Evolutionary conservation across 2,888 invertebrate species (phyloP), one percentile per base, ranked within the genome.

Genomic region (Mythimna vitellina): DNA sequence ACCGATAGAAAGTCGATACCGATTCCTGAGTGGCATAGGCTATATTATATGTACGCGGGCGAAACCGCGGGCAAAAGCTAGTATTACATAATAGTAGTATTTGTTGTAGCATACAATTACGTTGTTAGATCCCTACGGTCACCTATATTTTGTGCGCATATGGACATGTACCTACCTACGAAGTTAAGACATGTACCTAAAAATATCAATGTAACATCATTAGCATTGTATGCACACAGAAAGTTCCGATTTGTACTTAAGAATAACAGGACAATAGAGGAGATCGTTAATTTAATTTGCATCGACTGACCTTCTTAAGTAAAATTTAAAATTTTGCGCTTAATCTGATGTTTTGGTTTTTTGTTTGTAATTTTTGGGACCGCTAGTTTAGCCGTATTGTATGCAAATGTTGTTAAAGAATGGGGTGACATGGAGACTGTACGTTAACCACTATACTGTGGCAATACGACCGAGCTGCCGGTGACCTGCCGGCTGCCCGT

Each of bases 311-410:
- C 90, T 79, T 77, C 68, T 85, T 86, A 80, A 54, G 62, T 61
- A 68, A 80, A 65, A 78, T 86, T 86, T 86, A 69, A 78, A 81
- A 86, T 82, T 72, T 79, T 80, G 71, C 68, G 81, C 72, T 83
- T 84, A 85, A 87, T 86, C 81, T 84, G 79, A 65, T 79, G 73
- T 86, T 86, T 83, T 76, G 70, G 73, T 80, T 88, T 86, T 88
- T 81, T 82, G 85, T 87, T 86, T 82, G 86, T 88, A 84, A 86
- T 88, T 87, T 89, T 73, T 86, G 86, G 76, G 75, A 84, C 87
- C 88, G 88, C 88, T 90, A 87, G 83, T 75, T 85, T 84, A 87
- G 78, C 83, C 73, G 87, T 81, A 92, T 93, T 93, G 93, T 93
- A 92, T 92, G 92, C 89, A 87, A 92, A 92, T 92, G 67, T 79